Conservation (phyloP, 2,888 invertebrate genomes). For the Aleiodes alternator region DNA sequence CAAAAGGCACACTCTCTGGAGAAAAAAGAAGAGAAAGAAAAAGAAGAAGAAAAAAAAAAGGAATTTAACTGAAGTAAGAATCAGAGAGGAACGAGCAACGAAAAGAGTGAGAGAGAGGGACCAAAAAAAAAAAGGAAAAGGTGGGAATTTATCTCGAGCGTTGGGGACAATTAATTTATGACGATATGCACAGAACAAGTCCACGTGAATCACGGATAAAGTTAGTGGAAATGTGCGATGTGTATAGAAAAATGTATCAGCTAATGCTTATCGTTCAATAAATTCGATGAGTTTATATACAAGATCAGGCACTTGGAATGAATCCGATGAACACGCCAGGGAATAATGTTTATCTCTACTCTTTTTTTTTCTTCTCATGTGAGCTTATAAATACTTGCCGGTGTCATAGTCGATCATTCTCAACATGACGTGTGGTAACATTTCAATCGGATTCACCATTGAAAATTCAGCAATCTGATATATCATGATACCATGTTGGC, state of each 20-base stretch:
- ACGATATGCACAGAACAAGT: slow-evolving; percentile 22
- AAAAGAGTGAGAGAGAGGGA: neutral
- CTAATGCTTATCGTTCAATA: slow-evolving; percentile 59
- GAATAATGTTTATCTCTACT: too few species aligned
- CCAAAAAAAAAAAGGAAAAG: slow-evolving; percentile 17
- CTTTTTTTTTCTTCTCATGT: slow-evolving; percentile 4
- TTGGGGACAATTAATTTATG: slow-evolving; percentile 43
- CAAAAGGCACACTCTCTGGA: slow-evolving; percentile 1
- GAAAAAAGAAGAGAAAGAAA: slow-evolving; percentile 11
- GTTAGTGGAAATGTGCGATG: slow-evolving; percentile 20
- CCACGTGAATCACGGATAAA: slow-evolving; percentile 42
- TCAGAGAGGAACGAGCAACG: neutral
- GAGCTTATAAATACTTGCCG: slow-evolving; percentile 14
- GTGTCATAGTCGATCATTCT: slow-evolving; percentile 29
- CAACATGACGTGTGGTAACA: slow-evolving; percentile 1
- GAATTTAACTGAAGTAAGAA: neutral
- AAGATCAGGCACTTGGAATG: slow-evolving; percentile 65
- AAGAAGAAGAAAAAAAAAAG: slow-evolving; percentile 25
- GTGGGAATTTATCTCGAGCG: slow-evolving; percentile 24
- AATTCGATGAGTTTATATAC: slow-evolving; percentile 64
- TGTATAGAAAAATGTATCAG: slow-evolving; percentile 9
- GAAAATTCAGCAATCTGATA: neutral
- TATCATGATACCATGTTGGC: too few species aligned
- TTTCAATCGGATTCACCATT: slow-evolving; percentile 31
- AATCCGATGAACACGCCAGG: neutral